Percentiles rank a stretch among this genome's conserved stretches.
Evolutionary conservation across 2,888 invertebrate genomes (phyloP).

Genomic region (Spialia ferax): DNA sequence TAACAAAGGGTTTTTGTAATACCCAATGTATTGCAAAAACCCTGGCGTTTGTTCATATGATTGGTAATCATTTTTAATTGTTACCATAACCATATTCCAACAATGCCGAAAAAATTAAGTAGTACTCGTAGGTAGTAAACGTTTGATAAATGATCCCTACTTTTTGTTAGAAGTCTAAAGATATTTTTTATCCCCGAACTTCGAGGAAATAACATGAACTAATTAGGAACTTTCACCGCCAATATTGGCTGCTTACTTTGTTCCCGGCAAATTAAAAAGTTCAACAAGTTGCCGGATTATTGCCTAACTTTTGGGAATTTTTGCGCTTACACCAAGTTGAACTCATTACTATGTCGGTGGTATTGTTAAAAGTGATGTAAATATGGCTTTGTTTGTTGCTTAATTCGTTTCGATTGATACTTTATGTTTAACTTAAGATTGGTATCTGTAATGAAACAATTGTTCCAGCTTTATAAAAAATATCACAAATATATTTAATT

Average conservation of each 20-base stretch:
- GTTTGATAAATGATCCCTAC: not conserved
- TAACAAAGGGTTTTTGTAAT: no score
- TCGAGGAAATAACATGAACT: slow-evolving; percentile 25
- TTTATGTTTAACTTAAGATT: no score
- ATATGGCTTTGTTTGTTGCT: not conserved
- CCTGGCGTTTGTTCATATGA: no score
- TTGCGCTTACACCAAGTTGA: slow-evolving; percentile 2
- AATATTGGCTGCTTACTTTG: slow-evolving; percentile 31
- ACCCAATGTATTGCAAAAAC: no score
- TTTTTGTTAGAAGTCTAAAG: slow-evolving; percentile 4
- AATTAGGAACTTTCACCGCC: slow-evolving; percentile 31
- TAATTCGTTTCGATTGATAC: no score
- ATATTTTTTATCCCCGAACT: slow-evolving; percentile 15
- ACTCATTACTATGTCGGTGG: slow-evolving; percentile 1
- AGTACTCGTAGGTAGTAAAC: no score
- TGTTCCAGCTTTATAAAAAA: no score
- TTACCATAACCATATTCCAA: not conserved
- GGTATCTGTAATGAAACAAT: no score
- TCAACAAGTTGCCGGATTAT: slow-evolving; percentile 31
- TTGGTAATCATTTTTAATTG: not conserved
- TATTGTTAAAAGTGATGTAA: slow-evolving; percentile 9
- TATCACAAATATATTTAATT: no score
- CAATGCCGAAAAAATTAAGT: not conserved
- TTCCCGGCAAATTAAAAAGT: slow-evolving; percentile 34
- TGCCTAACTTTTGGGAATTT: slow-evolving; percentile 26